Evolutionary conservation across 92 coral and sea anemone genomes (phyloP).

Genomic region (Phenganax marumi): DNA sequence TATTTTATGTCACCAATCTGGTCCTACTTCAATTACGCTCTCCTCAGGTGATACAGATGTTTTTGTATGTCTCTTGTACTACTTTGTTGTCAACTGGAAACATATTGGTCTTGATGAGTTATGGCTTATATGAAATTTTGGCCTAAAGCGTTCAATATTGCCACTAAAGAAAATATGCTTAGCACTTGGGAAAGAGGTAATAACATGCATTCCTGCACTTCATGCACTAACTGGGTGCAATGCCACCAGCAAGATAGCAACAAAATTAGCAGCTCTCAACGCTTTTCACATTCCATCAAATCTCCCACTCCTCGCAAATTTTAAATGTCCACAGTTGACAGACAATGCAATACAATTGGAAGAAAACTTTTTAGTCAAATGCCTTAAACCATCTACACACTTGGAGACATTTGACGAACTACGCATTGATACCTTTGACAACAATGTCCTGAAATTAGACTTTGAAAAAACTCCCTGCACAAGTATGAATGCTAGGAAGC

Average conservation of each 20-base stretch:
- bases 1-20: slow-evolving; percentile 16
- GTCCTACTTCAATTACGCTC: slow-evolving; percentile 3
- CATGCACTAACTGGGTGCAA: slow-evolving; percentile 7
- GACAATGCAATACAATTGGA: neutral
- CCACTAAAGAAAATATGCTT: slow-evolving; percentile 7
- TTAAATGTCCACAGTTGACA: slow-evolving; percentile 1
- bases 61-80: slow-evolving; percentile 7
- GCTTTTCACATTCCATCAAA: slow-evolving; percentile 13
- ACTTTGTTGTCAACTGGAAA: slow-evolving; percentile 6
- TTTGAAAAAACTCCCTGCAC: slow-evolving; percentile 25
- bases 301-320: slow-evolving; percentile 13
- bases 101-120: slow-evolving; percentile 6
- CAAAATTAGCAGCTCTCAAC: slow-evolving; percentile 14
- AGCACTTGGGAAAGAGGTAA: neutral
- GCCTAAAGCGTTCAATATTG: slow-evolving; percentile 19
- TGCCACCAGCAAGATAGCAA: slow-evolving; percentile 9
- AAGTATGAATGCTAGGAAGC: neutral
- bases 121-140: slow-evolving; percentile 15
- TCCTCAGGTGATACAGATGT: slow-evolving; percentile 8
- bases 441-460: slow-evolving; percentile 29
- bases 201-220: slow-evolving; percentile 12
- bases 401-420: slow-evolving; percentile 15
- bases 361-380: neutral
- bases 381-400: slow-evolving; percentile 5
- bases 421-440: slow-evolving; percentile 2